Percentiles rank a stretch among this genome's conserved stretches.
phyloP scores from a whole-genome alignment of 2,888 invertebrate species.

The Aporophyla nigra region DNA sequence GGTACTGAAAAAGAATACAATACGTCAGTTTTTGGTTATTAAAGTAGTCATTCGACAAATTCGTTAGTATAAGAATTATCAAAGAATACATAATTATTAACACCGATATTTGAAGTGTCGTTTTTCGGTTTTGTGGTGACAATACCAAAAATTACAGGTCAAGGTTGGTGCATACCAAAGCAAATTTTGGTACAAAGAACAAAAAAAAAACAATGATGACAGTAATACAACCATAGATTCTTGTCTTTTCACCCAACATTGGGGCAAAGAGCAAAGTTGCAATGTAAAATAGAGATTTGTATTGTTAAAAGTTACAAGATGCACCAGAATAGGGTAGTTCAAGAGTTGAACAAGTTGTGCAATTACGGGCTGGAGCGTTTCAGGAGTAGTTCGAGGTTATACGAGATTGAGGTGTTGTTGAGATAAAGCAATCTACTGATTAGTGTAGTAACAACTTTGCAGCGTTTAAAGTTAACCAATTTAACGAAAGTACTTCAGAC shows the following conservation, averaged over 20 bases:
- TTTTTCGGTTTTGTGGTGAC: not conserved
- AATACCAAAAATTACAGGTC: not conserved
- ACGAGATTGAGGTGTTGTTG: conserved; percentile 35
- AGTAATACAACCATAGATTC: conserved; percentile 62
- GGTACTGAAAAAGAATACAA: conserved; percentile 92
- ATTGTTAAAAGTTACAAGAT: conserved; percentile 65
- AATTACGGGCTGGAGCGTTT: conserved; percentile 50
- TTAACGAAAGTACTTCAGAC: conserved; percentile 9
- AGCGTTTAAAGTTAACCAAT: conserved; percentile 23
- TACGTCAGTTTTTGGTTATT: not conserved
- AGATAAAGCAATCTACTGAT: conserved; percentile 44
- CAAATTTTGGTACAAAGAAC: conserved; percentile 21
- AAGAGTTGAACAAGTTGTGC: conserved; percentile 54
- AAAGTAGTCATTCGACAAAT: not conserved
- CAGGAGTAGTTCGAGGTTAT: conserved; percentile 39
- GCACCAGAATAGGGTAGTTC: conserved; percentile 57
- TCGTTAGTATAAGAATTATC: not conserved
- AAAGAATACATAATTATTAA: not conserved
- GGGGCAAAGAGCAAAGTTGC: conserved; percentile 55
- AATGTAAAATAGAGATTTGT: conserved; percentile 65
- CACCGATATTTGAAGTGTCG: not conserved
- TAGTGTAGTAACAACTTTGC: conserved; percentile 18
- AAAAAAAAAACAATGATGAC: conserved; percentile 50
- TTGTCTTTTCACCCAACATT: conserved; percentile 52
- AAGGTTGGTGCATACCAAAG: not conserved